phyloP scores from a whole-genome alignment of 2,797 vertebrate genomes.

The Monodelphis domestica region DNA sequence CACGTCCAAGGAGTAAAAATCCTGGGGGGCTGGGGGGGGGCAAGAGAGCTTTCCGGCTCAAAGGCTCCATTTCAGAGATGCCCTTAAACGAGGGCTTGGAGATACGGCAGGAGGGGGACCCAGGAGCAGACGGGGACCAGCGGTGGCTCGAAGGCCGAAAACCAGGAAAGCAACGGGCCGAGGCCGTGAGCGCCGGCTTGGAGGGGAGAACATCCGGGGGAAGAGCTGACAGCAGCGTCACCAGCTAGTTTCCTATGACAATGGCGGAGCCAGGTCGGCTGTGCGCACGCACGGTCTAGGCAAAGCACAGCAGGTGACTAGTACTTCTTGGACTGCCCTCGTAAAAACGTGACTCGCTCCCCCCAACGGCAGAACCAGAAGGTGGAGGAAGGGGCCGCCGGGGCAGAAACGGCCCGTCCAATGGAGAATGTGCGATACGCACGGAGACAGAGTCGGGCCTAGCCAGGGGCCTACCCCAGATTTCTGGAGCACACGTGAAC shows the following conservation, averaged over 20 bases:
- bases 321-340: not conserved
- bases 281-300: not conserved
- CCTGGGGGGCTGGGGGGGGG: not conserved
- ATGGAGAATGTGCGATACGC: no score
- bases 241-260: not conserved
- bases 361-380: no score
- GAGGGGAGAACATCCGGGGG: not conserved
- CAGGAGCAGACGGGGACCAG: no score
- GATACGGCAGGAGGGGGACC: no score
- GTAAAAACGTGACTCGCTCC: not conserved
- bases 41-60: not conserved
- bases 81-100: not conserved
- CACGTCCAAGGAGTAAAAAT: not conserved
- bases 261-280: not conserved
- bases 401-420: no score
- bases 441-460: no score
- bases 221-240: not conserved
- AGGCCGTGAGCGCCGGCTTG: no score
- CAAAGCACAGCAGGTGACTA: not conserved
- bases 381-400: no score
- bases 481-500: no score
- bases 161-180: no score
- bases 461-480: no score
- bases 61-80: not conserved
- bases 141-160: no score